Evolutionary conservation across 2,797 vertebrate genomes (phyloP).

Genomic region (Macropus fuliginosus): DNA sequence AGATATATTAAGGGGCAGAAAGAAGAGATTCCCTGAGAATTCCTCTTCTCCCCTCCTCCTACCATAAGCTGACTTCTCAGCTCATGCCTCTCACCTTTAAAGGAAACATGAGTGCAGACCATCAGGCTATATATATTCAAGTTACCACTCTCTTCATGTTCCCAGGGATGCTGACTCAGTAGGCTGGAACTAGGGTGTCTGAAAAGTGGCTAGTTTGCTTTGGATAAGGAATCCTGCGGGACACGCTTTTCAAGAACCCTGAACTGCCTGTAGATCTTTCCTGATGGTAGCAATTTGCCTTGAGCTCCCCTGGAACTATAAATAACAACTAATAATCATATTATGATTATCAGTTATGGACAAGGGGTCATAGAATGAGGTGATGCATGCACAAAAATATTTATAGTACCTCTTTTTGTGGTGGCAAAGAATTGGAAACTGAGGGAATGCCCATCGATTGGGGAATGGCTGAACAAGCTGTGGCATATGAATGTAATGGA

Average conservation of each 20-base stretch:
- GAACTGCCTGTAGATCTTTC: not conserved
- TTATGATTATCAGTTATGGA: not conserved
- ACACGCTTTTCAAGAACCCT: too few relatives aligned
- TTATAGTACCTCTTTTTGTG: too few relatives aligned
- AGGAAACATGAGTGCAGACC: not conserved
- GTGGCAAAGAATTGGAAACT: too few relatives aligned
- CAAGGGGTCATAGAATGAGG: not conserved
- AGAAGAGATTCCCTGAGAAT: not conserved
- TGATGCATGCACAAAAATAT: not conserved
- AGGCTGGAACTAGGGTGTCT: not conserved
- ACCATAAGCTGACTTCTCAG: not conserved
- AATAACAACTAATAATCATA: not conserved
- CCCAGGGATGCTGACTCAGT: not conserved
- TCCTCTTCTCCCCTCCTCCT: not conserved
- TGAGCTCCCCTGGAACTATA: not conserved
- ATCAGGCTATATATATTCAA: not conserved
- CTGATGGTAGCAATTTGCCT: not conserved
- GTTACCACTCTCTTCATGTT: not conserved
- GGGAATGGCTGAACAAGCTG: too few relatives aligned
- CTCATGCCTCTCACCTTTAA: not conserved
- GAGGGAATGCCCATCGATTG: too few relatives aligned
- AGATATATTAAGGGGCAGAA: not conserved
- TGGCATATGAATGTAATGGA: too few relatives aligned
- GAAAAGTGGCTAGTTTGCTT: not conserved
- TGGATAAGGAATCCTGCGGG: not conserved